Evolutionary conservation across 2,797 vertebrate species (phyloP), one percentile per base, ranked within the genome.

Genomic region (Crocodylus rhombifer): DNA sequence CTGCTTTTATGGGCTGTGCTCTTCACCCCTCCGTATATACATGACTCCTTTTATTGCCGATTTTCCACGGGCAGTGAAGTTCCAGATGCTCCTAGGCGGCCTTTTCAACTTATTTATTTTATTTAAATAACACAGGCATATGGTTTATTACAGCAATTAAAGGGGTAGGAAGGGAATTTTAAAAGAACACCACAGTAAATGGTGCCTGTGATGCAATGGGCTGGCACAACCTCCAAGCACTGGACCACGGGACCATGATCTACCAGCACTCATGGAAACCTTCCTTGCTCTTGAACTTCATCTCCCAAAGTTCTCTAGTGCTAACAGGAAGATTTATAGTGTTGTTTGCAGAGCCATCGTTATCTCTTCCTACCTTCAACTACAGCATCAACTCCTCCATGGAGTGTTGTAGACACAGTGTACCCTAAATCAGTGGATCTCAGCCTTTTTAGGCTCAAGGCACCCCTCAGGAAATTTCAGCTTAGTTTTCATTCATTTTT

Each of bases 61-160:
- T 87, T 91, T 84, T 65, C 83, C 84, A 85, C 64, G 91, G 84
- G 79, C 81, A 77, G n/a, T 69, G 36, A 89, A 91, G 30, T 18
- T 61, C 60, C 86, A 82, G 26, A 79, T 75, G 75, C 69, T 94
- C 76, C 76, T 36, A 69, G 36, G 77, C 89, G 18, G 71, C 56
- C 86, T 65, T 60, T 85, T 80, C 78, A 89, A 55, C 33, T 78
- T 5, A 63, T 87, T 75, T 74, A 36, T 84, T 88, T 65, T 76
- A 65, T 82, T 79, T 71, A 80, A 94, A 73, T 87, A 89, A 73
- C 30, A 77, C 25, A 58, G 62, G 28, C 76, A 80, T 60, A 65
- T 33, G 76, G 88, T 82, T 96, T 83, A 89, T 79, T 67, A 51
- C 51, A 78, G 84, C 75, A 75, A 67, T 75, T 71, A 82, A 90